Percentiles rank a stretch among this genome's conserved stretches.
Conservation (phyloP, 2,113 vertebrate genomes). For the Charina bottae region DNA sequence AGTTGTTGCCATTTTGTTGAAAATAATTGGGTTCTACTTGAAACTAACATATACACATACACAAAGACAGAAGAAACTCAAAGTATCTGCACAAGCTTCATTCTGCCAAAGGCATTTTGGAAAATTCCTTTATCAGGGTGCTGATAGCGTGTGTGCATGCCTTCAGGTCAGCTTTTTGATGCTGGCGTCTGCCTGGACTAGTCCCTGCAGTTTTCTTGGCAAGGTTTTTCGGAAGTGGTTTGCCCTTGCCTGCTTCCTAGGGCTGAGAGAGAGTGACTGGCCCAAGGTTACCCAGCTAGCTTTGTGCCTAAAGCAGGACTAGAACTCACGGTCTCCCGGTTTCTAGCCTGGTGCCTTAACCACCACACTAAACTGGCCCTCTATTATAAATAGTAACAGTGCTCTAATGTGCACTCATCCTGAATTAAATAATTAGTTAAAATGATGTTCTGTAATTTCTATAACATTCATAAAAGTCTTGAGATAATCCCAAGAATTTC, state of each 20-base stretch:
- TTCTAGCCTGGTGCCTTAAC: background rate
- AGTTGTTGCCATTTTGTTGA: background rate
- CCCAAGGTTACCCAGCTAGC: background rate
- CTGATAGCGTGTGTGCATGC: background rate
- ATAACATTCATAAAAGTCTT: background rate
- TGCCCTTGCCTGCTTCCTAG: background rate
- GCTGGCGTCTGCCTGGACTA: background rate
- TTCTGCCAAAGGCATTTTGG: background rate
- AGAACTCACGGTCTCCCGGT: background rate
- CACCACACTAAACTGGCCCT: background rate
- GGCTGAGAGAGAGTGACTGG: background rate
- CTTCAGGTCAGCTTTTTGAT: background rate
- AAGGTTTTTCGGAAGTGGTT: background rate
- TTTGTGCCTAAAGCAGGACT: background rate
- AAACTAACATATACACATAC: background rate
- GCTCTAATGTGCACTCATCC: background rate
- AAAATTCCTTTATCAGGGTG: background rate
- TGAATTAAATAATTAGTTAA: background rate
- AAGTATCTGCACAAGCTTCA: background rate
- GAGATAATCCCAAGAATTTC: background rate
- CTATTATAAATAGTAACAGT: background rate
- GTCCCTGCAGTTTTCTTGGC: background rate
- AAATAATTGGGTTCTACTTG: background rate
- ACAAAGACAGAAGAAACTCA: background rate
- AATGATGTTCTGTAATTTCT: background rate